These are phyloP conservation scores for Petrocephalus schoutedeni DNA, from an alignment of 2,797 vertebrate species.

Conservation along the genomic window DNA sequence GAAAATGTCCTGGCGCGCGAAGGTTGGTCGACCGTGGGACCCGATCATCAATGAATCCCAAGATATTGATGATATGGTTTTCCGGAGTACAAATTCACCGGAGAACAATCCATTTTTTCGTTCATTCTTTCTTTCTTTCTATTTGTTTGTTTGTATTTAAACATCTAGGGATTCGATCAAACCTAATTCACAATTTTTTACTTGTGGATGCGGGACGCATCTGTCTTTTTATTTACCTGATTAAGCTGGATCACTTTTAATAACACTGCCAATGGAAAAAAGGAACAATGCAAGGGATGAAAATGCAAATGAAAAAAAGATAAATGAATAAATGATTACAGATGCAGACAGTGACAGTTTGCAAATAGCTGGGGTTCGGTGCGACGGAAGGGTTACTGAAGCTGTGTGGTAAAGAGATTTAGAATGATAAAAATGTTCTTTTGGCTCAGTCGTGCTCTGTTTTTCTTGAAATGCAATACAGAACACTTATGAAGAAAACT, in stretches of 20 bases:
- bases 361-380: neutral
- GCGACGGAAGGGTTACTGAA: neutral
- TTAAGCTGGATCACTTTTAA: neutral
- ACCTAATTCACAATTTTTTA: neutral
- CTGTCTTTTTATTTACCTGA: neutral
- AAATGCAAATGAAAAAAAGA: neutral
- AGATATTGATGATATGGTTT: neutral
- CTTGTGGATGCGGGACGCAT: neutral
- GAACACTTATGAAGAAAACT: conserved; percentile 4
- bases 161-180: too few species aligned
- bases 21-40: neutral
- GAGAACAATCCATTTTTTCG: too few species aligned
- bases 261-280: neutral
- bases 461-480: conserved; percentile 24
- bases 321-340: neutral
- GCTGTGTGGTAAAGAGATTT: neutral
- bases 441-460: conserved; percentile 20
- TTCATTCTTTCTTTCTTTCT: neutral
- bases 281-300: neutral
- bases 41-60: neutral
- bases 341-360: neutral
- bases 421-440: neutral
- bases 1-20: neutral
- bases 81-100: neutral
- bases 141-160: too few species aligned